Evolutionary conservation across 2,888 invertebrate genomes (phyloP), one percentile per base, ranked within the genome.

Genomic region (Ecliptopera silaceata): DNA sequence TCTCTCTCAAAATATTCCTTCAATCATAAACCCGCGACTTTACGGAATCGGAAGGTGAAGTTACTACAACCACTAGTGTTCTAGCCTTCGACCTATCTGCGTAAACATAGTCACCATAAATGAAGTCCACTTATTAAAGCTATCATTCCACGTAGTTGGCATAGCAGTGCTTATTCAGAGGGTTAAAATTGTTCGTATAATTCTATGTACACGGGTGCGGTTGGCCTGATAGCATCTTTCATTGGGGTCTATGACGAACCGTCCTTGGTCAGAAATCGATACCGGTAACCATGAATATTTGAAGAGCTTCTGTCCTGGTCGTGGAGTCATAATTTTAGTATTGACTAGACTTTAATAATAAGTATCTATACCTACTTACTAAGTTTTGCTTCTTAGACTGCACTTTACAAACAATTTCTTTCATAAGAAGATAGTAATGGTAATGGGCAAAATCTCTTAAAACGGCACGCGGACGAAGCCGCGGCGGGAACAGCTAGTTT

Each of bases 251-350:
- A 79, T 77, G 71, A 73, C 76, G 70, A 64, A 63, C 64, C 53
- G 58, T 63, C 58, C 61, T 67, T 62, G 51, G 60, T 47, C 61
- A 58, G 61, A 60, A 66, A 89, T 88, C 89, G 82, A 88, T 88
- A 87, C 72, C 61, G 66, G 63, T 64, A 63, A 59, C 74, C 74
- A 88, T 90, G 86, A 88, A 90, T 90, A 88, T 89, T 89, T 90
- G 80, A 88, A 81, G 70, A 69, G 68, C 75, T 82, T 80, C 79
- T 74, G 74, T 75, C 72, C 71, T 75, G 75, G 69, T 75, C 69
- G 65, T 32, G 8, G 59, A 59, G 54, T 44, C 26, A 26, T 47
- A 43, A n/a, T 45, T 34, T 13, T 8, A 48, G 10, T 3, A 20
- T n/a, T 26, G 5, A 36, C 36, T n/a, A n/a, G 15, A 17, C 39